Evolutionary conservation across 2,888 invertebrate species (phyloP).

Genomic region (Lamproptera curius): DNA sequence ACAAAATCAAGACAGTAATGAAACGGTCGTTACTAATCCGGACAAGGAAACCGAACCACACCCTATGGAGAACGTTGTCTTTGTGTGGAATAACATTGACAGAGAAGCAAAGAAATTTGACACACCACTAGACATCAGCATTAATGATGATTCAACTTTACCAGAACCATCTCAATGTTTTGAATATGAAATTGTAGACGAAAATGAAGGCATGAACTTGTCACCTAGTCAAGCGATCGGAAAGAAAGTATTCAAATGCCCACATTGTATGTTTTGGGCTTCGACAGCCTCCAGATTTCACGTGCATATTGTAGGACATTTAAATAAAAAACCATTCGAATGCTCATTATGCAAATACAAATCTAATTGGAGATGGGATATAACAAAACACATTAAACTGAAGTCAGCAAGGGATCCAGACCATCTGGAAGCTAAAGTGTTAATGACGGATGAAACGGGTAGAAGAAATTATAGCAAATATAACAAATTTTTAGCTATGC

Average conservation of each 20-base stretch:
- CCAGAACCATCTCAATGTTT: conserved; percentile 53
- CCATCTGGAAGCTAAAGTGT: conserved; percentile 88
- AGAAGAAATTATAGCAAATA: conserved; percentile 95
- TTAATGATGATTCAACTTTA: conserved; percentile 67
- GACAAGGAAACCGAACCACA: conserved; percentile 77
- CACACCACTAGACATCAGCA: conserved; percentile 61
- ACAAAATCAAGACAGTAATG: conserved; percentile 53
- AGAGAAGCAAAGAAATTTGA: conserved; percentile 57
- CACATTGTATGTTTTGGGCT: conserved; percentile 95
- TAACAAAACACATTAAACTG: conserved; percentile 95
- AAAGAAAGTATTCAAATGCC: conserved; percentile 93
- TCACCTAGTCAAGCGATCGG: conserved; percentile 80
- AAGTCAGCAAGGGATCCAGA: conserved; percentile 91
- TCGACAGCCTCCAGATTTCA: conserved; percentile 95
- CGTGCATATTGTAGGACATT: conserved; percentile 94
- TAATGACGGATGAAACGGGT: conserved; percentile 95
- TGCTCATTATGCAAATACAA: conserved; percentile 96
- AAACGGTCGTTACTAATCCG: conserved; percentile 43
- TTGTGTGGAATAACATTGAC: conserved; percentile 88
- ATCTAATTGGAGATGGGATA: conserved; percentile 98
- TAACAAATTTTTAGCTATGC: conserved; percentile 89
- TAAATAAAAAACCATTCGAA: conserved; percentile 96
- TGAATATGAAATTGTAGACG: conserved; percentile 58
- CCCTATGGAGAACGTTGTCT: conserved; percentile 89
- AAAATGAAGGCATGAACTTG: conserved; percentile 79